A percentile compares a stretch with the other conserved stretches of the same genome.
Evolutionary conservation across 2,888 invertebrate genomes (phyloP).

Genomic region (Branchinecta sandiegonensis): DNA sequence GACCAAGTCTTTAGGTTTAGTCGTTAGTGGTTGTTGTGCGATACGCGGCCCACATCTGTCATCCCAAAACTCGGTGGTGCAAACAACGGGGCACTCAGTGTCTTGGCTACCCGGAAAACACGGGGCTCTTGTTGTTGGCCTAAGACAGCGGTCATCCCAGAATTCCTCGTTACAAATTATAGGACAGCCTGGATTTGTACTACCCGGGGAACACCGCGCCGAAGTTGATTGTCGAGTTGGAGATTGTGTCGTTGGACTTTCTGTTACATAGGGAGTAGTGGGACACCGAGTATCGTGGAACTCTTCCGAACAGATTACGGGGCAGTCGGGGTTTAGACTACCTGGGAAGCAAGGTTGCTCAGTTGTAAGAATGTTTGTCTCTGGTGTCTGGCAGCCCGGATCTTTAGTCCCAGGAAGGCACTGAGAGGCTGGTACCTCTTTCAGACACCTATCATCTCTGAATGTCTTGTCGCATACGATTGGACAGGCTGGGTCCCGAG

Average conservation of each 20-base stretch:
- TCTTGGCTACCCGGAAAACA: slow-evolving; percentile 13
- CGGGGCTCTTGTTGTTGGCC: slow-evolving; percentile 27
- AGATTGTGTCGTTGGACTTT: slow-evolving; percentile 23
- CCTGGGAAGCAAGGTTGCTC: slow-evolving; percentile 30
- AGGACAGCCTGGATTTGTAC: slow-evolving; percentile 29
- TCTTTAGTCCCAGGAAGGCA: slow-evolving; percentile 25
- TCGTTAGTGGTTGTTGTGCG: neutral
- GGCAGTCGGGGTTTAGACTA: slow-evolving; percentile 31
- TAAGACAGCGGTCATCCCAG: slow-evolving; percentile 29
- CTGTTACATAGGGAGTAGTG: slow-evolving; percentile 18
- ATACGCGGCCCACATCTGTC: slow-evolving; percentile 26
- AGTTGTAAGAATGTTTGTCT: neutral
- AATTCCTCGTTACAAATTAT: too few species aligned
- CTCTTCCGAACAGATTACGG: slow-evolving; percentile 25
- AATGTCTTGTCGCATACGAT: neutral
- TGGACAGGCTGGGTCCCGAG: neutral
- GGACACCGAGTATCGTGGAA: slow-evolving; percentile 24
- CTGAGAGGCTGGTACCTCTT: slow-evolving; percentile 5
- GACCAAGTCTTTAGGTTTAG: slow-evolving; percentile 24
- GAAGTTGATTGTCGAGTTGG: slow-evolving; percentile 16
- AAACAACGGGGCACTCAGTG: neutral
- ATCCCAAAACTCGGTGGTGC: neutral
- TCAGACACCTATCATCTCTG: neutral
- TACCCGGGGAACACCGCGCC: slow-evolving; percentile 27
- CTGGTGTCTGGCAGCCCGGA: slow-evolving; percentile 21